phyloP scores from a whole-genome alignment of 2,113 vertebrate species.

The Poecile atricapillus region DNA sequence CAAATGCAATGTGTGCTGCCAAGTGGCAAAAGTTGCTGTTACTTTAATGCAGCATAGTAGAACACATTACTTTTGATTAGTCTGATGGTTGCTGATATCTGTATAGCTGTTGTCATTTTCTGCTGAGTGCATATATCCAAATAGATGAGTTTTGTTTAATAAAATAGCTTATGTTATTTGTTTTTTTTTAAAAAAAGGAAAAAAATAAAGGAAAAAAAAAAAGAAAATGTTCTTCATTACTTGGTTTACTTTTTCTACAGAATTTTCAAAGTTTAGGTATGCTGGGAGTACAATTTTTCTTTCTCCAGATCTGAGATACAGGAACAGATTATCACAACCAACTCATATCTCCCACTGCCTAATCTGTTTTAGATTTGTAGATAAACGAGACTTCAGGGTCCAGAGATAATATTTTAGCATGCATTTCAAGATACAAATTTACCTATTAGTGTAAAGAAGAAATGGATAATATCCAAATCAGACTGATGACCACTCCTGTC shows the following conservation, averaged over 20 bases:
- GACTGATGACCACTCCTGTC: fast-evolving
- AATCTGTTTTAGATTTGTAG: background rate
- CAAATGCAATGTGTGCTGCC: background rate
- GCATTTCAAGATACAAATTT: background rate
- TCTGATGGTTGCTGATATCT: background rate
- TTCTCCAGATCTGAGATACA: background rate
- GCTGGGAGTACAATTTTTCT: background rate
- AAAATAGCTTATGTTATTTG: background rate
- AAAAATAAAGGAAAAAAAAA: fast-evolving
- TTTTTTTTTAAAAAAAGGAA: background rate
- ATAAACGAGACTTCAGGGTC: background rate
- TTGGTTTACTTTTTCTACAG: background rate
- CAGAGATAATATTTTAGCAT: background rate
- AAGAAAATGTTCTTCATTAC: fast-evolving
- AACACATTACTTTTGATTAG: background rate
- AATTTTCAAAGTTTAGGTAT: background rate
- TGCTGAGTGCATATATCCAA: background rate
- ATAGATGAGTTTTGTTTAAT: background rate
- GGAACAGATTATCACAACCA: background rate
- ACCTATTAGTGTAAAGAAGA: background rate
- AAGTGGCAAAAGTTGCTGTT: background rate
- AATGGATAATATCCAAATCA: background rate
- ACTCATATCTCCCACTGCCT: background rate
- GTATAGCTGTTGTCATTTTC: background rate
- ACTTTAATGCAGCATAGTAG: background rate